Percentiles rank a stretch among this genome's conserved stretches.
These are phyloP conservation scores for Spisula subtruncata DNA, from an alignment of 2,888 invertebrate genomes.

Conservation along the genomic window DNA sequence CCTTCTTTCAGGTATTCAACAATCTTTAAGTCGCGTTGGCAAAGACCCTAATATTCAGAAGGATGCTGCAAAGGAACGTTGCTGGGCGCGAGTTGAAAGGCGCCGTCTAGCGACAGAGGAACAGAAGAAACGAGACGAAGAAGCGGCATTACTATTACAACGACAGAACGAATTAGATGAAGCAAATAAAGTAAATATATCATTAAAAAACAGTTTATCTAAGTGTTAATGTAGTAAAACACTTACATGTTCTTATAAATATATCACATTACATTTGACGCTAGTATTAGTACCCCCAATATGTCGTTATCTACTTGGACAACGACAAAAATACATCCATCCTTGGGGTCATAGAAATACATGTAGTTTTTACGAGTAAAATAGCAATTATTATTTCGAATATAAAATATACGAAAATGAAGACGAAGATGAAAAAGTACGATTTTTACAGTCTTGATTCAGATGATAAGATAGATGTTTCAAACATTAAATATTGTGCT, in stretches of 20 bases:
- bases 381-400: too few relatives aligned
- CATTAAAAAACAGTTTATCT: background rate
- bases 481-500: too few relatives aligned
- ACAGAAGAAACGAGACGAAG: conserved; percentile 88
- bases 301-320: too few relatives aligned
- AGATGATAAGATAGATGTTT: too few relatives aligned
- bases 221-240: background rate
- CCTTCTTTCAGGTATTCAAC: background rate
- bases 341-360: too few relatives aligned
- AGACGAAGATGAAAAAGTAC: too few relatives aligned
- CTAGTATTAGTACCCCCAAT: too few relatives aligned
- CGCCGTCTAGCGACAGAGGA: conserved; percentile 76
- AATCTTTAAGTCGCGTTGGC: conserved; percentile 86
- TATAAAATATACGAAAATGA: too few relatives aligned
- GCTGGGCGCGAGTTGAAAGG: conserved; percentile 87
- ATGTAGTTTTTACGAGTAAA: too few relatives aligned
- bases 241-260: too few relatives aligned
- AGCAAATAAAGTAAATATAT: conserved; percentile 61
- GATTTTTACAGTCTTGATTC: too few relatives aligned
- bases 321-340: too few relatives aligned
- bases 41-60: conserved; percentile 87
- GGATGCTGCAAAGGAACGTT: conserved; percentile 84
- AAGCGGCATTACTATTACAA: conserved; percentile 89
- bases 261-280: background rate
- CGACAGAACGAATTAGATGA: conserved; percentile 91